phyloP scores from a whole-genome alignment of 2,888 invertebrate genomes.

The Latrodectus elegans region DNA sequence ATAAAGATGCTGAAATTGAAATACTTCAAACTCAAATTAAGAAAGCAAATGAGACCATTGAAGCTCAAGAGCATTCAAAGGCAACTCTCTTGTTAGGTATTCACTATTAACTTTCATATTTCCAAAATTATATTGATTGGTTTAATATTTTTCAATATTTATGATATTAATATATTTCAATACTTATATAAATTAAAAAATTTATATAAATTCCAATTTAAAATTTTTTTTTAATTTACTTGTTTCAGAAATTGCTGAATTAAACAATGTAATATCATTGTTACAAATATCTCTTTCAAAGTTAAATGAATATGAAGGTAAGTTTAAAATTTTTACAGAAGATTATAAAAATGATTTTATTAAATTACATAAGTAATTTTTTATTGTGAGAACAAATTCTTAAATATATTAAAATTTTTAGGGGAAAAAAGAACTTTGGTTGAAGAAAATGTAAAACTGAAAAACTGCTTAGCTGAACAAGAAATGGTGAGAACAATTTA shows the following conservation, averaged over 20 bases:
- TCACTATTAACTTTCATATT: not conserved
- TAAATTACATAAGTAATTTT: not conserved
- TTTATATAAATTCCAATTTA: not conserved
- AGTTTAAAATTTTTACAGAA: not conserved
- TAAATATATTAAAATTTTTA: not conserved
- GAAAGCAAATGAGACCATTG: constrained; percentile 4
- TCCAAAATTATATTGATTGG: not conserved
- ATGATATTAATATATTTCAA: no score
- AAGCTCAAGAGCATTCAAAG: constrained; percentile 19
- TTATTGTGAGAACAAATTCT: not conserved
- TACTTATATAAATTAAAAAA: no score
- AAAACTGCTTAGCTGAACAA: constrained; percentile 15
- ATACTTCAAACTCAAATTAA: constrained; percentile 12
- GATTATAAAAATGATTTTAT: not conserved
- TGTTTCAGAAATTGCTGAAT: constrained; percentile 21
- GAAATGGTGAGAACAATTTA: constrained; percentile 21
- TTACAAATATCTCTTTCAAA: constrained; percentile 18
- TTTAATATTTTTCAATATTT: no score
- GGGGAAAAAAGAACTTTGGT: constrained; percentile 30
- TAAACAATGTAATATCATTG: constrained; percentile 24
- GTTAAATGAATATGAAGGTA: constrained; percentile 35
- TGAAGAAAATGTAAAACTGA: constrained; percentile 28
- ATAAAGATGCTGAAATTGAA: constrained; percentile 49
- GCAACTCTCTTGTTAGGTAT: constrained; percentile 33
- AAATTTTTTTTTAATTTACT: not conserved